A percentile compares a stretch with the other conserved stretches of the same genome.
phyloP scores from a whole-genome alignment of 2,888 invertebrate genomes.

The Limnephilus lunatus region DNA sequence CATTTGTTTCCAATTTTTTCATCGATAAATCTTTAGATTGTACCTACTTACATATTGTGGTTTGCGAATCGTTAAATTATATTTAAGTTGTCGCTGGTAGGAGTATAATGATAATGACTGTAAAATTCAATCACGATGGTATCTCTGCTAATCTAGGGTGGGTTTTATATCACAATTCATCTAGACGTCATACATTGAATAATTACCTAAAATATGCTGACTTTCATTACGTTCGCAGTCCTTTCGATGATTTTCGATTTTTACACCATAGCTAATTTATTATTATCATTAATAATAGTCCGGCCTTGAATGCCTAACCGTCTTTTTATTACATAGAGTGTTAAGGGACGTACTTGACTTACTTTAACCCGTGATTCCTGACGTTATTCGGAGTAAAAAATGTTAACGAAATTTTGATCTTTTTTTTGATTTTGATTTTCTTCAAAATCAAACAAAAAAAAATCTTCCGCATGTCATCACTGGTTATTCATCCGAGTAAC shows the following conservation, averaged over 20 bases:
- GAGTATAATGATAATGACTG: not conserved
- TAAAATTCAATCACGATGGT: not conserved
- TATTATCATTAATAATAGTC: not conserved
- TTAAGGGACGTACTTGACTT: too few species aligned
- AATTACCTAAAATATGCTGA: not conserved
- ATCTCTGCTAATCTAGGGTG: not conserved
- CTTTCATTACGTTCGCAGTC: not conserved
- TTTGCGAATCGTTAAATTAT: not conserved
- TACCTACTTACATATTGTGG: not conserved
- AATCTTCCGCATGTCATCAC: too few species aligned
- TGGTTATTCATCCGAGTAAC: too few species aligned
- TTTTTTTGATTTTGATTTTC: too few species aligned
- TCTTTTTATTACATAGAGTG: not conserved
- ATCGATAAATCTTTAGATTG: too few species aligned
- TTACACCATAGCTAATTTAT: not conserved
- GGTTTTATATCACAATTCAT: not conserved
- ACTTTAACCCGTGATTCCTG: too few species aligned
- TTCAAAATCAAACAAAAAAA: too few species aligned
- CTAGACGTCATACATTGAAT: not conserved
- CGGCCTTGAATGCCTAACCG: not conserved
- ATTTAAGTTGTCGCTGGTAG: not conserved
- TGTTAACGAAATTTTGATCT: too few species aligned
- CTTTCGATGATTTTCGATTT: slow-evolving; percentile 66
- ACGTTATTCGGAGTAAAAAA: too few species aligned
- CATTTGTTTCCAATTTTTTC: too few species aligned